These are phyloP conservation scores for Mythimna ferrago DNA, from an alignment of 2,888 invertebrate species.

Conservation along the genomic window DNA sequence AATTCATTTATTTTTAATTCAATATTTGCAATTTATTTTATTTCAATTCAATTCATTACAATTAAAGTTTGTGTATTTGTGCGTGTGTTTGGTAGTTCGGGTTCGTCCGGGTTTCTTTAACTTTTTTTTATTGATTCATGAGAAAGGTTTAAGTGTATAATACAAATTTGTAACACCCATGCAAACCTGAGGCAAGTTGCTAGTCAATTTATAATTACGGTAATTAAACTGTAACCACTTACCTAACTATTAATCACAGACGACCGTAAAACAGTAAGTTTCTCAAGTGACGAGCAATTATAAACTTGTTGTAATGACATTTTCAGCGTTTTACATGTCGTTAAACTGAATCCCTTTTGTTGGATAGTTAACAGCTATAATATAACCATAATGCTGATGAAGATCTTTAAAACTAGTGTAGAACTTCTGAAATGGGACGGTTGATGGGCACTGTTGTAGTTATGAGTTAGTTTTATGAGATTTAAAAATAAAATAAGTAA, in stretches of 20 bases:
- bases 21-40: too few species aligned
- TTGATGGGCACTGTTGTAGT: neutral
- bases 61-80: too few species aligned
- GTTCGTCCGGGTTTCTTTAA: too few species aligned
- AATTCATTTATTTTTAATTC: too few species aligned
- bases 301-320: slow-evolving; percentile 21
- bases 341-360: slow-evolving; percentile 26
- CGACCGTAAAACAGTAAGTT: neutral
- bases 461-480: neutral
- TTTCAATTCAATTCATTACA: too few species aligned
- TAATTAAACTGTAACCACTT: neutral
- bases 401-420: slow-evolving; percentile 6
- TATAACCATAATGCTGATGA: slow-evolving; percentile 24
- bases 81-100: too few species aligned
- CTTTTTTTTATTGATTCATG: too few species aligned
- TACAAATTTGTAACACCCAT: too few species aligned
- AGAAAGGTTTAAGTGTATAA: too few species aligned
- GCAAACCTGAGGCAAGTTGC: too few species aligned
- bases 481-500: too few species aligned
- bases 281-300: slow-evolving; percentile 26
- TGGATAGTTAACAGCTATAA: slow-evolving; percentile 22
- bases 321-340: slow-evolving; percentile 28
- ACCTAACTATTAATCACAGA: slow-evolving; percentile 3
- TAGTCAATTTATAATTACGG: neutral
- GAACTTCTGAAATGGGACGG: neutral